Conservation (phyloP, 2,888 invertebrate species). For the Leptopilina syphax region DNA sequence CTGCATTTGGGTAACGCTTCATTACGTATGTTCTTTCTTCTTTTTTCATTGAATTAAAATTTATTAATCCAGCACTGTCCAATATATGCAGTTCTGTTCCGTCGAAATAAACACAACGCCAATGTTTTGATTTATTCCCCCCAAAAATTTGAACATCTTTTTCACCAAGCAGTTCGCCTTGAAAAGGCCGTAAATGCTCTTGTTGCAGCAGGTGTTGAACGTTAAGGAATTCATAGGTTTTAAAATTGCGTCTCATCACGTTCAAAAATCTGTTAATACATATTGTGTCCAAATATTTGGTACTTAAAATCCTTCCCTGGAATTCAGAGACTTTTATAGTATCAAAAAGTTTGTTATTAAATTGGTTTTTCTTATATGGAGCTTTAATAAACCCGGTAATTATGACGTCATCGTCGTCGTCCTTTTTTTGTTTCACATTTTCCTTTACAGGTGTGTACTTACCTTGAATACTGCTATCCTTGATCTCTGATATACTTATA, state of each 20-base stretch:
- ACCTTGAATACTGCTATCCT: no score
- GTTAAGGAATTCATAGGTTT: neutral
- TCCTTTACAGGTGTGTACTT: no score
- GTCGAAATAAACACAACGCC: conserved; percentile 53
- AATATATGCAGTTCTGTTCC: conserved; percentile 45
- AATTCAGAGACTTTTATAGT: neutral
- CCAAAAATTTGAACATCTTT: conserved; percentile 52
- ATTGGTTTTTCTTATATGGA: neutral
- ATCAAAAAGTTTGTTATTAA: neutral
- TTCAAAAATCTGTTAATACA: neutral
- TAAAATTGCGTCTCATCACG: neutral
- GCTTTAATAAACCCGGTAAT: neutral
- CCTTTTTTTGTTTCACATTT: no score
- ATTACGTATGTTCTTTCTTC: conserved; percentile 45
- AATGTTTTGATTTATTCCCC: conserved; percentile 47
- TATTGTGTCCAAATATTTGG: neutral
- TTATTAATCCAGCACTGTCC: conserved; percentile 44
- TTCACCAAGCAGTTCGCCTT: neutral
- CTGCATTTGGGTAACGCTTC: conserved; percentile 46
- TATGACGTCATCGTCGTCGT: neutral
- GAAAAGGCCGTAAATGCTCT: neutral
- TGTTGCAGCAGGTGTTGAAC: neutral
- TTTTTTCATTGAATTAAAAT: neutral
- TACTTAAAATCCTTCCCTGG: neutral
- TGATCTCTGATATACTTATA: no score